Evolutionary conservation across 30 jellyfish, hydroid and myxozoan genomes (phyloP).

Genomic region (Hydractinia echinata): DNA sequence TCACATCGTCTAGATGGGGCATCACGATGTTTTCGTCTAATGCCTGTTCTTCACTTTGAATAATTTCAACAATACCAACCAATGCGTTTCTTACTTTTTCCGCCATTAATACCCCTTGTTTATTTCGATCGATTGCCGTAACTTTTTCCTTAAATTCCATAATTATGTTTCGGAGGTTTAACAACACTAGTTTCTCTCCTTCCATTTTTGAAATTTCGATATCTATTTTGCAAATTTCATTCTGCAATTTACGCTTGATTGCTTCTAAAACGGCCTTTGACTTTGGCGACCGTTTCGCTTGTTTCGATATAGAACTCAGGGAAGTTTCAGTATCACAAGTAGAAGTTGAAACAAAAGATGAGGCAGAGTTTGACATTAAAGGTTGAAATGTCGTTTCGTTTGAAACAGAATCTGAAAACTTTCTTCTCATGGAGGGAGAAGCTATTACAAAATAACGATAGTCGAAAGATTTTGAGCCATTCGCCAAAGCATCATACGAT

Average conservation of each 20-base stretch:
- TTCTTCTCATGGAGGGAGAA: background rate
- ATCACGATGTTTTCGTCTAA: background rate
- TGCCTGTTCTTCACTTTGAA: background rate
- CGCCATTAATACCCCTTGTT: constrained; percentile 17
- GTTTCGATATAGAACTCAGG: background rate
- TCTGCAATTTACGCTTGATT: background rate
- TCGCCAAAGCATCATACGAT: background rate
- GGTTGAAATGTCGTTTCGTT: background rate
- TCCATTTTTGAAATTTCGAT: constrained; percentile 19
- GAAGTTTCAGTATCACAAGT: background rate
- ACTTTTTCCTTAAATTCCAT: background rate
- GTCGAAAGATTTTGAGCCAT: background rate
- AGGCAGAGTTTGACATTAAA: background rate
- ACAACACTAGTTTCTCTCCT: background rate
- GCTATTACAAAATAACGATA: constrained; percentile 19
- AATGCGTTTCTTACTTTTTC: background rate
- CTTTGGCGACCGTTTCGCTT: background rate
- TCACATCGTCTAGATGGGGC: constrained; percentile 7
- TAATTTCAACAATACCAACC: background rate
- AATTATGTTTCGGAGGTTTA: constrained; percentile 11
- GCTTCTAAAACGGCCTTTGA: background rate
- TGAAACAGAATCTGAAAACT: background rate
- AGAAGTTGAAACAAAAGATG: background rate
- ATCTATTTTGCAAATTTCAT: constrained; percentile 1
- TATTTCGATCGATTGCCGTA: constrained; percentile 6